Conservation (phyloP, 2,113 vertebrate genomes). For the Erpornis zantholeuca region DNA sequence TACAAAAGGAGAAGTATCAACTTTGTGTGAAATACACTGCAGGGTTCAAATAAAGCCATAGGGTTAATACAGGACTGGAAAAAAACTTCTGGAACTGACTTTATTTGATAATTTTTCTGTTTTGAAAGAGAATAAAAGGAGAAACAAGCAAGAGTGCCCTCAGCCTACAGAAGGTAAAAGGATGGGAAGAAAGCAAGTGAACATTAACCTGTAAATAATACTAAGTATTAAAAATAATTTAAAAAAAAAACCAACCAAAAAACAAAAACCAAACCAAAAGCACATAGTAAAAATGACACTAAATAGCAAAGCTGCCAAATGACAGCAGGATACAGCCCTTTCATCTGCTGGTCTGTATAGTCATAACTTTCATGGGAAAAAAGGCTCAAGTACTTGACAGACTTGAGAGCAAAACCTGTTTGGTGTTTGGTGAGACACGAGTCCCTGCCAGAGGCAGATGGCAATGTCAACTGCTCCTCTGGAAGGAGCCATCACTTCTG, state of each 20-base stretch:
- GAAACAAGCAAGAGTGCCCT: neutral
- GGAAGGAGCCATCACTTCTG: neutral
- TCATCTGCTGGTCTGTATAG: neutral
- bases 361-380: neutral
- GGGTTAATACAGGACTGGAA: neutral
- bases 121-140: neutral
- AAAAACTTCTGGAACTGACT: neutral
- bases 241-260: neutral
- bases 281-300: neutral
- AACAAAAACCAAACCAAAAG: neutral
- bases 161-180: neutral
- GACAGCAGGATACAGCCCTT: neutral
- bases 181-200: neutral
- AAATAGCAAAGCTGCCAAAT: neutral
- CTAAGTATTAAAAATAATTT: neutral
- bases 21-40: neutral
- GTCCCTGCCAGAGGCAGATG: neutral
- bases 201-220: neutral
- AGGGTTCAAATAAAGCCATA: neutral
- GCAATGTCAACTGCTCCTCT: neutral
- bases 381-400: neutral
- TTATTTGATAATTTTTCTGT: neutral
- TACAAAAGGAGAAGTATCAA: neutral
- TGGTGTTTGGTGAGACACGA: neutral
- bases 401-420: neutral